Conservation (phyloP, 2,113 vertebrate genomes). For the Platycercus adscitus region DNA sequence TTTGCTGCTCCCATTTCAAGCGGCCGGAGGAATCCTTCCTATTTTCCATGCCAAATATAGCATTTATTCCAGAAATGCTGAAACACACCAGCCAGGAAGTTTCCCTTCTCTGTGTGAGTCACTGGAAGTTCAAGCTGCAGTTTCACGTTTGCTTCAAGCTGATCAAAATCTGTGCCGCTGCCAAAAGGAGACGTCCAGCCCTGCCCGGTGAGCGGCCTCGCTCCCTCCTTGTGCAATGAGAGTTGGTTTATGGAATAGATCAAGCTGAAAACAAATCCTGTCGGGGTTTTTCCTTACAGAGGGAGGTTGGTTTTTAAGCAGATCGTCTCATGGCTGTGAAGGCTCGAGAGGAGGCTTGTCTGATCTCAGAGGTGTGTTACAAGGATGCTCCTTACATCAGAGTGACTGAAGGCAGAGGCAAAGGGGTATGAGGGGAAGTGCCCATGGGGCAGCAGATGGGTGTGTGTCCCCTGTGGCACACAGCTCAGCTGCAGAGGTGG, state of each 20-base stretch:
- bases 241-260: neutral
- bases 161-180: neutral
- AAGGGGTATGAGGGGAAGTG: neutral
- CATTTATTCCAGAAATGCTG: constrained; percentile 65
- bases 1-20: constrained; percentile 41
- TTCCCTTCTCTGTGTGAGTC: constrained; percentile 63
- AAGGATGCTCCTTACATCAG: neutral
- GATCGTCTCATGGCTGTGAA: neutral
- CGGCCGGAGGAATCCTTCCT: constrained; percentile 48
- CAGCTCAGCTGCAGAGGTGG: neutral
- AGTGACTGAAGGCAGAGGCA: neutral
- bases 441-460: neutral
- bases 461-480: neutral
- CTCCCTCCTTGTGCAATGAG: neutral
- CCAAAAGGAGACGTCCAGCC: constrained; percentile 31
- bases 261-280: neutral
- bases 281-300: neutral
- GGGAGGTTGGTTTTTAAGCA: neutral
- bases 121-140: constrained; percentile 66
- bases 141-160: constrained; percentile 38
- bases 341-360: neutral
- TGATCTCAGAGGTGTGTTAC: neutral
- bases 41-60: constrained; percentile 70
- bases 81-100: constrained; percentile 51
- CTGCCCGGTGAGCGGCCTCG: neutral